Evolutionary conservation across 30 jellyfish, hydroid and myxozoan genomes (phyloP).

Genomic region (Aurelia sp.): DNA sequence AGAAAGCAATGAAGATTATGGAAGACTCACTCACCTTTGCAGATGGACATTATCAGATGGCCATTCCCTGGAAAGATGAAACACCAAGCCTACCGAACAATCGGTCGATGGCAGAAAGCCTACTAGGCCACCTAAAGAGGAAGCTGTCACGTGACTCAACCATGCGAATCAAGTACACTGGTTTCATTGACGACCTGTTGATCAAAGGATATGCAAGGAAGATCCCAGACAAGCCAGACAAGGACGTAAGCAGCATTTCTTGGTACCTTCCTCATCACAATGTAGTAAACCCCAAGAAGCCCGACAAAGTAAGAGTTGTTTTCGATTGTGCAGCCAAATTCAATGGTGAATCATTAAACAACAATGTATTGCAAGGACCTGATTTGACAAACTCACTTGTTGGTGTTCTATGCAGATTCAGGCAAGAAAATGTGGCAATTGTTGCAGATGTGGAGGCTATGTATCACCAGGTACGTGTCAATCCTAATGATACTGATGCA

Average conservation of each 20-base stretch:
- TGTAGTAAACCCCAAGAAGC: slow-evolving; percentile 51
- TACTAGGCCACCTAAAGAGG: slow-evolving; percentile 29
- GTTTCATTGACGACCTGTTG: slow-evolving; percentile 27
- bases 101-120: slow-evolving; percentile 15
- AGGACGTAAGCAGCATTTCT: neutral
- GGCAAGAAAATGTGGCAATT: no score
- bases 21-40: slow-evolving; percentile 41
- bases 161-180: slow-evolving; percentile 6
- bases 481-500: no score
- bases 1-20: slow-evolving; percentile 28
- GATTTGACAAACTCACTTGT: no score
- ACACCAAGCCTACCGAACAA: slow-evolving; percentile 53
- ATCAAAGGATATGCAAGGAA: slow-evolving; percentile 33
- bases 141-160: slow-evolving; percentile 15
- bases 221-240: slow-evolving; percentile 8
- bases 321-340: slow-evolving; percentile 59
- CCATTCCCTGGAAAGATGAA: slow-evolving; percentile 49
- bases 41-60: slow-evolving; percentile 45
- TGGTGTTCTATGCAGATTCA: no score
- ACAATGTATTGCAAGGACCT: no score
- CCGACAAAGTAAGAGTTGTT: slow-evolving; percentile 58
- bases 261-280: slow-evolving; percentile 74
- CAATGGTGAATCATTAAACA: slow-evolving; percentile 17
- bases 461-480: no score
- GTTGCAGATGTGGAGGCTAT: no score